A percentile compares a stretch with the other conserved stretches of the same genome.
Evolutionary conservation across 2,113 vertebrate genomes (phyloP).

Genomic region (Petrocephalus microphthalmus): DNA sequence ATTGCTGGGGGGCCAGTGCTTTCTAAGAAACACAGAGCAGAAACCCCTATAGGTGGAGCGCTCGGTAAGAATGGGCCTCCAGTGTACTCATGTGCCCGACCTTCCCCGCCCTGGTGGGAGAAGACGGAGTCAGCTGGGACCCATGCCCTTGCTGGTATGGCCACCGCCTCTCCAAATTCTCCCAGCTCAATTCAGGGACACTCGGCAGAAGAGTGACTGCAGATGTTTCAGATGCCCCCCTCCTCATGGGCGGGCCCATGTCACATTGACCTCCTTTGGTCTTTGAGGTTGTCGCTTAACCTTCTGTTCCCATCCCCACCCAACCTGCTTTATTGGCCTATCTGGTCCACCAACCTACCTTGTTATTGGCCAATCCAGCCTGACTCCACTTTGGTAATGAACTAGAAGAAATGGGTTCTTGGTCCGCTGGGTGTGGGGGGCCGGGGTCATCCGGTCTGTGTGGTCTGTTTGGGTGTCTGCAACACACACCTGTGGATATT

Average conservation of each 20-base stretch:
- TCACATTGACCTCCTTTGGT: background rate
- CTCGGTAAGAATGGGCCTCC: background rate
- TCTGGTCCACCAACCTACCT: no score
- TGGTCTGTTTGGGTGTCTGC: background rate
- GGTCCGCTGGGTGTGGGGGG: background rate
- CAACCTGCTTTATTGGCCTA: background rate
- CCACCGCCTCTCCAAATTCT: background rate
- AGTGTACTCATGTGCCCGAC: background rate
- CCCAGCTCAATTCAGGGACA: background rate
- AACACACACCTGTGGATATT: background rate
- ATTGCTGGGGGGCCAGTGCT: background rate
- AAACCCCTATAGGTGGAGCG: background rate
- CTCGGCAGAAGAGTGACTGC: background rate
- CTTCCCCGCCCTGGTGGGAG: background rate
- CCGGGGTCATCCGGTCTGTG: background rate
- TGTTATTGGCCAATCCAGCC: background rate
- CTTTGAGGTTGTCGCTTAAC: no score
- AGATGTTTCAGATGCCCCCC: background rate
- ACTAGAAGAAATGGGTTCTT: background rate
- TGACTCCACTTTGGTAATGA: background rate
- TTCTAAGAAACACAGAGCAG: background rate
- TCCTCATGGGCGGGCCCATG: background rate
- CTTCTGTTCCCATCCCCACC: no score
- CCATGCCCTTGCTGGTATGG: background rate
- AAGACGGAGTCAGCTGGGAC: background rate